Evolutionary conservation across 2,113 vertebrate genomes (phyloP).

Genomic region (Chaetodon auriga): DNA sequence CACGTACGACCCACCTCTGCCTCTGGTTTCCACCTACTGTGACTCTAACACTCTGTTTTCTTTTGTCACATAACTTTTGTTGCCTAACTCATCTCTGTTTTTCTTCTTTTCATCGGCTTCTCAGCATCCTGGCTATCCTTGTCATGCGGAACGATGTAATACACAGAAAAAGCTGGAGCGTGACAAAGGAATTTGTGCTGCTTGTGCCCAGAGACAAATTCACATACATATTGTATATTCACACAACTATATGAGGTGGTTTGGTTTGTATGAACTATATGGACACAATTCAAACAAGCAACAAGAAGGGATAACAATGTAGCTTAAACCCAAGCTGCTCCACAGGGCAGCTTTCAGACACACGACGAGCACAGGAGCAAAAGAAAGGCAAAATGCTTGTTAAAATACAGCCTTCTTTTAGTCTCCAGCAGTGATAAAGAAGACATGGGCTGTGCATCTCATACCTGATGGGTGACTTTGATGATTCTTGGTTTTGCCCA

Average conservation of each 20-base stretch:
- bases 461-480: constrained; percentile 21
- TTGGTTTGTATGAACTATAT: constrained; percentile 2
- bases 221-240: neutral
- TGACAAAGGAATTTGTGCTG: constrained; percentile 4
- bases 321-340: neutral
- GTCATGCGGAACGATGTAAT: neutral
- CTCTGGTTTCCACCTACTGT: constrained; percentile 1
- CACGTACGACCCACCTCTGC: neutral
- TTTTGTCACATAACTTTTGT: neutral
- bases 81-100: neutral
- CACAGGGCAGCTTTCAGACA: neutral
- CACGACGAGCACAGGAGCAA: neutral
- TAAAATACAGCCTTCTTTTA: constrained; percentile 15
- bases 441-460: neutral
- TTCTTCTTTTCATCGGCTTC: neutral
- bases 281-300: neutral
- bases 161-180: constrained; percentile 18
- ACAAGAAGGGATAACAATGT: neutral
- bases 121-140: neutral
- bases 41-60: constrained; percentile 19
- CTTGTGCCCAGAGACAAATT: neutral
- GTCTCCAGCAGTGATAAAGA: neutral
- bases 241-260: neutral
- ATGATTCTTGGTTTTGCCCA: neutral
- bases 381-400: constrained; percentile 5